Base-by-base conservation (phyloP, 2,797 vertebrate genomes). In the Choloepus didactylus region DNA sequence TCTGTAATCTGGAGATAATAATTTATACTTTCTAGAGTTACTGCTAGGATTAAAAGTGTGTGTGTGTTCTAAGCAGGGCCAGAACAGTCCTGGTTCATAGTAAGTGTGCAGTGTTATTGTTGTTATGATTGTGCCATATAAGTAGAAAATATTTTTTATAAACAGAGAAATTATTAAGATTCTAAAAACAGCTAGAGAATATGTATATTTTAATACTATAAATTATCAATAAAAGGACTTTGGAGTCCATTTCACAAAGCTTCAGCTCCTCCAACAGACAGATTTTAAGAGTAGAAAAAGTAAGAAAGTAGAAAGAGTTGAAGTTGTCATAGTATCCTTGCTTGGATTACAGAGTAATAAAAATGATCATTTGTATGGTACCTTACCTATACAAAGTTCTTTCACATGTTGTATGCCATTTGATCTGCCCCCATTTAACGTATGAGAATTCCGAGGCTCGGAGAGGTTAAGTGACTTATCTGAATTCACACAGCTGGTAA, bases 21-120 rank as follows among this genome's bases (percentile, higher is more conserved):
- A 79, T 49, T 89, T 94, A 72, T 76, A 64, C 10, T 92, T 96
- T 79, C 18, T 92, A 67, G 46, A 94, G 31, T 54, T 92, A 21
- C 66, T 92, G 21, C 64, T 46, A 76, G 31, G 23, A 80, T 60
- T 89, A 88, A 82, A 15, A 56, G 51, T 15, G 54, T 21, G 18
- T 56, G 54, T 56, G 12, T 56, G 16, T 56, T 56, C 54, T 18
- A 56, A 19, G 16, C 54, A 31, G 29, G 62, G 18, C 64, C 70
- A 62, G 66, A 67, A 79, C 0, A 31, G 11, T 31, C 14, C 25
- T 73, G 56, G 23, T 82, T 83, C 19, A 5, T 82, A 29, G 27
- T 29, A 73, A 31, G 9, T 80, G 59, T 87, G 1, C 12, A 80
- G 31, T 54, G 9, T 46, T 67, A 59, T 27, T 88, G 1, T 86